Base-by-base conservation (phyloP, 2,888 invertebrate genomes). In the Ormyrus labotus region DNA sequence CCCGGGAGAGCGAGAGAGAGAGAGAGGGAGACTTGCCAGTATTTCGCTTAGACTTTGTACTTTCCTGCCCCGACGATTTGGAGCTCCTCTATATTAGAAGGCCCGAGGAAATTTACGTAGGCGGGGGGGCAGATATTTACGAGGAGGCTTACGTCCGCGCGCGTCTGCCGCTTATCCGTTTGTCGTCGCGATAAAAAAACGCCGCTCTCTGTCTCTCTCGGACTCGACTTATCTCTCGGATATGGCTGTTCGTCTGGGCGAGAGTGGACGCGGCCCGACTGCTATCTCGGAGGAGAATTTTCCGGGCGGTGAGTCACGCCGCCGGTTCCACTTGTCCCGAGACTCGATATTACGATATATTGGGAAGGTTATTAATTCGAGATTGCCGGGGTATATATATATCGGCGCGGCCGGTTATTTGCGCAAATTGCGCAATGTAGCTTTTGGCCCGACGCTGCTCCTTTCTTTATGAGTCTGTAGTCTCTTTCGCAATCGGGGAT, bases 21-120 rank as follows among this genome's bases (percentile, higher is more conserved):
- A 53, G 64, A 10, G 64, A 8, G n/a, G 11, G n/a, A n/a, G 45
- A 34, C 34, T 34, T 4, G 34, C 34, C 34, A 34, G 60, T 63
- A 64, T 64, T 64, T 64, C 64, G 64, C 50, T 64, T 64, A 64
- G 64, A 64, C 64, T 64, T 64, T 64, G 50, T 64, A 50, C 64
- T 48, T n/a, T 47, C 19, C 34, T 19, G 11, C 34, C 48, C 19
- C 53, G 11, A 6, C 55, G 53, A 7, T 6, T 10, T 2, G 9
- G 51, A 51, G 34, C 34, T 34, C 51, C 34, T 19, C 4, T 19
- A 19, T 60, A 60, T 60, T 34, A 19, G 60, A 60, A 2, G 11
- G n/a, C 58, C 58, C 11, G 47, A n/a, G 57, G 47, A 69, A 69
- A 55, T 69, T 57, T 69, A 69, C 58, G 58, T 34, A 55, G 53